phyloP scores from a whole-genome alignment of 2,888 invertebrate genomes.

The Silvanus unidentatus region DNA sequence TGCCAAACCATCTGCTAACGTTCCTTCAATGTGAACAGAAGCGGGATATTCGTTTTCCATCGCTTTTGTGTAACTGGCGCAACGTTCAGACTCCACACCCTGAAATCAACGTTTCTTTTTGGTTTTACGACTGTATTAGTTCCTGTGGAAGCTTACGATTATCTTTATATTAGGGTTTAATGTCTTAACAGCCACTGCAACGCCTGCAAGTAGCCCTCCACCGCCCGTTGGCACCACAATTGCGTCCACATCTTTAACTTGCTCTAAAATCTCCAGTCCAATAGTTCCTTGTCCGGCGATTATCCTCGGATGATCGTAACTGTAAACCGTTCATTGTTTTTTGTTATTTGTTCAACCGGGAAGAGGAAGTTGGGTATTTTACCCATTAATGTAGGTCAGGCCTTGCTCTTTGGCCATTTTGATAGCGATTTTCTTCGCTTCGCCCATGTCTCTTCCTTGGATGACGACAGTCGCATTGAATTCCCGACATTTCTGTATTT shows the following conservation, averaged over 20 bases:
- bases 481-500: slow-evolving; percentile 80
- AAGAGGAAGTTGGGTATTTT: slow-evolving; percentile 13
- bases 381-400: slow-evolving; percentile 85
- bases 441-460: slow-evolving; percentile 75
- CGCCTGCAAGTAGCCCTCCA: slow-evolving; percentile 88
- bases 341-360: background rate
- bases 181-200: slow-evolving; percentile 83
- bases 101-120: slow-evolving; percentile 50
- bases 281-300: slow-evolving; percentile 94
- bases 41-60: slow-evolving; percentile 53
- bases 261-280: slow-evolving; percentile 87
- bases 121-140: no score
- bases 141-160: slow-evolving; percentile 62
- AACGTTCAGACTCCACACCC: slow-evolving; percentile 91
- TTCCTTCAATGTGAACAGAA: slow-evolving; percentile 50
- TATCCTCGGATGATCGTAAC: slow-evolving; percentile 92
- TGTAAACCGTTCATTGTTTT: slow-evolving; percentile 37
- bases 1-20: slow-evolving; percentile 65
- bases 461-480: slow-evolving; percentile 82
- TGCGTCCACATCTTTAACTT: slow-evolving; percentile 78
- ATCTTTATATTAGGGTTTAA: slow-evolving; percentile 76
- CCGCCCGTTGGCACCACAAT: slow-evolving; percentile 90
- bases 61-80: slow-evolving; percentile 74
- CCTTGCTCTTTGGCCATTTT: slow-evolving; percentile 63
- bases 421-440: slow-evolving; percentile 77